Base-by-base conservation (phyloP, 2,797 vertebrate species). In the Dryobates pubescens region DNA sequence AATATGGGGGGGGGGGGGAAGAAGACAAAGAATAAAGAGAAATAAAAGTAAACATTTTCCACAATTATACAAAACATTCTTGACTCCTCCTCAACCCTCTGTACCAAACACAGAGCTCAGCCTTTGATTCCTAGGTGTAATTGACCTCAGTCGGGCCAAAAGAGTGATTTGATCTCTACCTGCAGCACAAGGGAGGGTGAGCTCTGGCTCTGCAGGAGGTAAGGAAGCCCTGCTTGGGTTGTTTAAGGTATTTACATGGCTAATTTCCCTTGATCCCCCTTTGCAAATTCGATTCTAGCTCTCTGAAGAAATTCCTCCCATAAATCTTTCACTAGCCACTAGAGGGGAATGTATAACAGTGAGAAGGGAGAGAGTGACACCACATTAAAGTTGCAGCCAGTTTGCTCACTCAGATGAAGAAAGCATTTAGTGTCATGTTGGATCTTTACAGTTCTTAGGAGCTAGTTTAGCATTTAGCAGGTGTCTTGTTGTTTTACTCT, bases 301-400 rank as follows among this genome's bases (percentile, higher is more conserved):
- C 34, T 89, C 1, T 0, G 43, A 79, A 81, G 65, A 77, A 82
- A 93, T 88, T 92, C 43, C 16, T 88, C 23, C 32, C 41, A 92
- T 58, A n/a, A 84, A 84, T 82, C 82, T 94, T 87, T 88, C 86
- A 77, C 18, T 89, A 91, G 80, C 93, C 95, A 88, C 95, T 92
- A 92, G 94, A 95, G 92, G 85, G 93, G 87, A 95, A 96, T 45
- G 80, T 80, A 1, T 56, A 93, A 91, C 68, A 5, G 43, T 7
- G 56, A 93, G 89, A 81, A 91, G 47, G 68, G 61, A 82, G 59
- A 56, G 45, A 63, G 81, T 24, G 71, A 57, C 82, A 80, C 1
- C 6, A 19, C 61, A 74, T 54, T 63, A 26, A 53, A 92, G 41
- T 9, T 74, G 71, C 59, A 89, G 84, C 61, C 71, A 27, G 74